Conservation (phyloP, 2,888 invertebrate genomes). For the Drosophila birchii region DNA sequence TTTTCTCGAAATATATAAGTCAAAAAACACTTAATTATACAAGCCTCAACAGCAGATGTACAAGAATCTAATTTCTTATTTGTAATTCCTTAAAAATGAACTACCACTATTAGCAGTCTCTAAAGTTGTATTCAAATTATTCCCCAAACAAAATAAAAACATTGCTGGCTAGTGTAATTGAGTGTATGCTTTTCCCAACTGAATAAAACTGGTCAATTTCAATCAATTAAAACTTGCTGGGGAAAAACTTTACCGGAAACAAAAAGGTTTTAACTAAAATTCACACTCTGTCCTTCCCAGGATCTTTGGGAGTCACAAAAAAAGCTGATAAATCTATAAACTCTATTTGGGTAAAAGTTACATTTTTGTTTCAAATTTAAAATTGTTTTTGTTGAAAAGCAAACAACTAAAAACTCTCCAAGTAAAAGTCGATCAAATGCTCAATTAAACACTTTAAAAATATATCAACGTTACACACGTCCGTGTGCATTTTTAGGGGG, state of each 20-base stretch:
- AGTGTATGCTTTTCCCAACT: conserved; percentile 8
- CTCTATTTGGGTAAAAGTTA: neutral
- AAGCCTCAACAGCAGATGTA: neutral
- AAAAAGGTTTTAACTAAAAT: conserved; percentile 9
- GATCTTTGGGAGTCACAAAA: conserved; percentile 4
- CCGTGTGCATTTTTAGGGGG: neutral
- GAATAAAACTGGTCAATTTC: conserved; percentile 7
- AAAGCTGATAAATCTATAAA: conserved; percentile 1
- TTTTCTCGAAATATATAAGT: too few relatives aligned
- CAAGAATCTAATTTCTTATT: neutral
- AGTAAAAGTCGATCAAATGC: conserved; percentile 9
- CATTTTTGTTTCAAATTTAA: neutral
- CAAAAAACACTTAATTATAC: neutral
- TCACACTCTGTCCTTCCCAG: conserved; percentile 2
- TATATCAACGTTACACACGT: neutral
- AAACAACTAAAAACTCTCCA: neutral
- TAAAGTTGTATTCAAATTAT: neutral
- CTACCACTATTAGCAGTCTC: neutral
- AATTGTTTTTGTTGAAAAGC: neutral
- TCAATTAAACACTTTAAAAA: conserved; percentile 12
- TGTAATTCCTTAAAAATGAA: neutral
- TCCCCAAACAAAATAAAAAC: neutral
- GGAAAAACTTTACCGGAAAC: neutral
- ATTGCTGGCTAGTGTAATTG: neutral
- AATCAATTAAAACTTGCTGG: conserved; percentile 14